Evolutionary conservation across 2,888 invertebrate species (phyloP), one percentile per base, ranked within the genome.

Genomic region (Lochmaea capreae): DNA sequence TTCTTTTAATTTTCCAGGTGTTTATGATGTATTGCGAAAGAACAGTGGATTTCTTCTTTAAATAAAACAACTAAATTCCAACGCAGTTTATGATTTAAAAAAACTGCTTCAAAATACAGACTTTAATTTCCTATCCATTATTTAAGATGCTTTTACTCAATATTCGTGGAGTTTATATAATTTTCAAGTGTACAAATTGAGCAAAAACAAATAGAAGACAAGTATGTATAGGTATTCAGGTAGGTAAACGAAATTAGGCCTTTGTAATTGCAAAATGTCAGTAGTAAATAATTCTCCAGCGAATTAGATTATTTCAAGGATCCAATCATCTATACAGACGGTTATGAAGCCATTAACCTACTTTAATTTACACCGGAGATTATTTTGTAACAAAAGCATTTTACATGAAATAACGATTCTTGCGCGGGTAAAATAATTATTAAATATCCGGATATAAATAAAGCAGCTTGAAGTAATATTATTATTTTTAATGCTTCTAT

Each of bases 301-400:
- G 68, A 71, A 76, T 79, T 78, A 76, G 73, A 77, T 78, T 73
- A 80, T 77, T 77, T 78, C 79, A 80, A 80, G 79, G 79, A 77
- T 77, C 76, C 39, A 39, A 62, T 70, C 70, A 65, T 59, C 65
- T 65, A 65, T 62, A 79, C 76, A 18, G 70, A 72, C 67, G 67
- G 67, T 79, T 78, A 80, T 79, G 77, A 80, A 80, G 80, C 79
- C 75, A 80, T 80, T 80, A 80, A 80, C 80, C 80, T 77, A 80
- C 78, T 77, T 80, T 73, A 72, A 71, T 76, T 74, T 76, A 75
- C 72, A 77, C 39, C 11, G 78, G 77, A 78, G 76, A 75, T 73
- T 65, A 70, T 79, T 79, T 78, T 79, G 79, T 77, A 79, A 75
- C 58, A 39, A 46, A 72, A 63, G 66, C 73, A 65, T 67, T 73